Evolutionary conservation across 2,797 vertebrate genomes (phyloP).

Genomic region (Glyptemys insculpta): DNA sequence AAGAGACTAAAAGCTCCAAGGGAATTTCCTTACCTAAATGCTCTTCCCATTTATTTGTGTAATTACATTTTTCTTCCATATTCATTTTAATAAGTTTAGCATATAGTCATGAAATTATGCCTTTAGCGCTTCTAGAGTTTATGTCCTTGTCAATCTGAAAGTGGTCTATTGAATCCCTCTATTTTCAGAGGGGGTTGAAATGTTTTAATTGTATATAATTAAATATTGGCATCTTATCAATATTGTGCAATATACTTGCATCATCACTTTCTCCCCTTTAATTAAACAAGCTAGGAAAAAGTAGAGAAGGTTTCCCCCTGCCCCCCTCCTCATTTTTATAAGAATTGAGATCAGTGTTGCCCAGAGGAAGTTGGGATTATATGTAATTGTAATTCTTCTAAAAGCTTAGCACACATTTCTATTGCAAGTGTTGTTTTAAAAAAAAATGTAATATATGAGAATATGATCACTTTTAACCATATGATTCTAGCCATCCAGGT

Average conservation of each 20-base stretch:
- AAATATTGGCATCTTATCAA: not conserved
- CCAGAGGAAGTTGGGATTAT: not conserved
- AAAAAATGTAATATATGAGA: not conserved
- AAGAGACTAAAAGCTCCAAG: not conserved
- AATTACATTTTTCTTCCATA: not conserved
- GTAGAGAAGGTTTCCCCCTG: accelerated
- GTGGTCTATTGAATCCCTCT: not conserved
- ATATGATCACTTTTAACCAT: too few relatives aligned
- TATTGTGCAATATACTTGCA: not conserved
- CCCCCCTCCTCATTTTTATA: not conserved
- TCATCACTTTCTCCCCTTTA: not conserved
- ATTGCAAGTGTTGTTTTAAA: not conserved
- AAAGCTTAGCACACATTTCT: not conserved
- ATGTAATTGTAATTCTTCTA: not conserved
- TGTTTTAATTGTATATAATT: not conserved
- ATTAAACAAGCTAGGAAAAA: not conserved
- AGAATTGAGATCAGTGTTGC: not conserved
- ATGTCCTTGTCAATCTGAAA: not conserved
- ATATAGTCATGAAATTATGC: not conserved
- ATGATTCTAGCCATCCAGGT: too few relatives aligned
- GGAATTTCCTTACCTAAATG: not conserved
- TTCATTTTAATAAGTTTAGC: not conserved
- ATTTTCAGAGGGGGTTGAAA: not conserved
- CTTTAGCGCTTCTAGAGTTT: not conserved
- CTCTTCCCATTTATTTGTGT: accelerated